Conservation (phyloP, 2,113 vertebrate species). For the Mus musculus region DNA sequence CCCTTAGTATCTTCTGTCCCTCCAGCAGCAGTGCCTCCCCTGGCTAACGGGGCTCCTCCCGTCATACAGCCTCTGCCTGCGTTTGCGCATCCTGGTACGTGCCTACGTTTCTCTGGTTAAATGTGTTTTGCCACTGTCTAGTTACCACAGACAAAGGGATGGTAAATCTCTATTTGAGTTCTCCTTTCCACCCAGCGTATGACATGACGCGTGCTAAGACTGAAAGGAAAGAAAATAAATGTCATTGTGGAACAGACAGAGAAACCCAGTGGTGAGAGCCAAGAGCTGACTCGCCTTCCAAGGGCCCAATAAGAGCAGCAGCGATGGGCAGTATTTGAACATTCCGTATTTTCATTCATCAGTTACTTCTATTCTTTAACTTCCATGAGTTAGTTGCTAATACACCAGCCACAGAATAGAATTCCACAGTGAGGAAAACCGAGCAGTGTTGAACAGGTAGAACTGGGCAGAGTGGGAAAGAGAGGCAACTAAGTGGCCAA, state of each 20-base stretch:
- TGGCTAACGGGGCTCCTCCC: slow-evolving; percentile 95
- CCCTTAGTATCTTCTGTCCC: slow-evolving; percentile 93
- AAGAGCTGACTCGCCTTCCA: background rate
- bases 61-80: slow-evolving; percentile 94
- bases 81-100: slow-evolving; percentile 95
- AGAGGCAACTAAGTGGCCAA: slow-evolving; percentile 1
- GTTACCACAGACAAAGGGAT: background rate
- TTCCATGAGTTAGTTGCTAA: slow-evolving; percentile 6
- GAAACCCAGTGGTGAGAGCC: background rate
- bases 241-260: background rate
- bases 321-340: background rate
- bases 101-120: background rate
- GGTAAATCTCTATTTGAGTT: background rate
- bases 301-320: background rate
- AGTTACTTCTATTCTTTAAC: background rate
- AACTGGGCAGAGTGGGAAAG: background rate
- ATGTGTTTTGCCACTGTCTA: background rate
- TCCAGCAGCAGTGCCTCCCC: slow-evolving; percentile 91
- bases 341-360: slow-evolving; percentile 6
- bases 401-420: slow-evolving; percentile 23
- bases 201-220: background rate
- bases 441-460: background rate
- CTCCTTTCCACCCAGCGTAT: background rate
- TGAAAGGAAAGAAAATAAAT: background rate
- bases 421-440: background rate